A percentile compares a stretch with the other conserved stretches of the same genome.
Conservation (phyloP, 2,113 vertebrate genomes). For the Mirounga angustirostris region DNA sequence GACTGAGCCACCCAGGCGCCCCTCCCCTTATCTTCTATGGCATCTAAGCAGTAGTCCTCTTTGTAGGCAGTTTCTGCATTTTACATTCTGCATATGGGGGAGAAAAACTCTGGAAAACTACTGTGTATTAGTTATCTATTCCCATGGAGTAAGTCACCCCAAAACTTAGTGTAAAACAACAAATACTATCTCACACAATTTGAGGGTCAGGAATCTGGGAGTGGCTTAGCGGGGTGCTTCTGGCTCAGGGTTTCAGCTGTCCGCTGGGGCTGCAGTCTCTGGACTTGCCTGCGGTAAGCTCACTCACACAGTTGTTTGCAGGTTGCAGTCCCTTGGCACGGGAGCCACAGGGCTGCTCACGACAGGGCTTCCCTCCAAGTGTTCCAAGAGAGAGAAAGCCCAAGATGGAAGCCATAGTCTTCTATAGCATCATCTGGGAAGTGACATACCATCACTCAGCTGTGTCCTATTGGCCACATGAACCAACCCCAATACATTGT, state of each 20-base stretch:
- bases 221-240: background rate
- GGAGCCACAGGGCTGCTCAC: background rate
- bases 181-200: background rate
- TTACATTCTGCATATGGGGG: background rate
- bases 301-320: background rate
- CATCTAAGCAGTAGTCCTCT: conserved; percentile 10
- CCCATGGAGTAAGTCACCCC: background rate
- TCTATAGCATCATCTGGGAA: background rate
- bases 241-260: background rate
- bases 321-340: background rate
- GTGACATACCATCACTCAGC: background rate
- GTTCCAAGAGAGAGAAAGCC: background rate
- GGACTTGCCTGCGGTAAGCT: conserved; percentile 8
- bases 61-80: conserved; percentile 10
- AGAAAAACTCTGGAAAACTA: background rate
- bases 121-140: background rate
- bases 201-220: background rate
- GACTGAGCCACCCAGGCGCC: too few species aligned
- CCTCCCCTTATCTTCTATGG: background rate
- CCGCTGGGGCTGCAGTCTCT: background rate
- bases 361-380: background rate
- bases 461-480: background rate
- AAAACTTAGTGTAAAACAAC: conserved; percentile 35
- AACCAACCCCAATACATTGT: background rate
- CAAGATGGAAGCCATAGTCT: background rate